Base-by-base conservation (phyloP, 2,888 invertebrate species). In the Bimastos eiseni region DNA sequence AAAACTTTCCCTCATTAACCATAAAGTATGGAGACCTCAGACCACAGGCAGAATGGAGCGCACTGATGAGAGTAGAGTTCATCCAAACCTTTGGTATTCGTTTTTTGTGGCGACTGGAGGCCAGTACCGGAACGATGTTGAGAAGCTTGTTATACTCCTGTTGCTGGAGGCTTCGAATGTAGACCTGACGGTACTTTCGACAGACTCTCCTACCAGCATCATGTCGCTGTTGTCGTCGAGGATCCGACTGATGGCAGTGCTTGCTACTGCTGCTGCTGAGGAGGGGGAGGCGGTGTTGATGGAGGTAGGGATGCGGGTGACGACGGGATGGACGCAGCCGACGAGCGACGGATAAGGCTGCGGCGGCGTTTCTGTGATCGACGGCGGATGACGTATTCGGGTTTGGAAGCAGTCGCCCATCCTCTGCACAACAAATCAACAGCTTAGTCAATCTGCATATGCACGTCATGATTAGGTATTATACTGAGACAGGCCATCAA, bases 141-240 rank as follows among this genome's bases (percentile, higher is more conserved):
- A 86, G 86, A 34, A 86, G 86, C 37, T 86, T 86, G 17, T 86
- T 37, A 33, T 86, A 86, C 86, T 86, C 86, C 86, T 86, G 86
- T 34, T 86, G 86, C 11, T 86, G 86, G 86, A 86, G 86, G 17
- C 86, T 86, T 34, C 86, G 86, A 37, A 86, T 86, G 86, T 86
- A 86, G 36, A 86, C 86, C 86, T 86, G 86, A 37, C 86, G 86
- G 86, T 86, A 86, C 86, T 86, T 86, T 34, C 86, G 86, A 86
- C 86, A 86, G 36, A 86, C 86, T 86, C 86, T 33, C 37, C 36
- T 34, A 6, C 86, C 86, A 36, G 86, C 86, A 36, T 34, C 86
- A 24, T 37, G 86, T 37, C 37, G 4, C 37, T 86, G 34, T 24
- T 34, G 86, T n/a, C 30, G 70, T n/a, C 70, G 70, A n/a, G 70